phyloP scores from a whole-genome alignment of 2,113 vertebrate genomes.

The Pyxicephalus adspersus region DNA sequence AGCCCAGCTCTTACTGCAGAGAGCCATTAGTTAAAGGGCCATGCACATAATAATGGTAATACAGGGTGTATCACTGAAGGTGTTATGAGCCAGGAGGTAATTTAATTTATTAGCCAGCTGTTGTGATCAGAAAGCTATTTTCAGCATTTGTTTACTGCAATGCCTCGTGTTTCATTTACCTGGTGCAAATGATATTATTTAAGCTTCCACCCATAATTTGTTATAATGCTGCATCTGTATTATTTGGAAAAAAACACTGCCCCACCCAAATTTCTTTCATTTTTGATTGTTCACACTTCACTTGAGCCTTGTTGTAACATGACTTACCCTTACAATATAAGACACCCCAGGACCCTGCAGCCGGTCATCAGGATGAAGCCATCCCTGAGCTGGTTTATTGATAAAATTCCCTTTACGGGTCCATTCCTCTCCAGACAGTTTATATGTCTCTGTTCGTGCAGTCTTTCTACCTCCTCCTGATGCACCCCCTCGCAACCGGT shows the following conservation, averaged over 20 bases:
- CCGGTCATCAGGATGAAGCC: conserved; percentile 90
- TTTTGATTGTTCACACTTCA: neutral
- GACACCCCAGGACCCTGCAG: conserved; percentile 87
- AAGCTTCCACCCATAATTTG: neutral
- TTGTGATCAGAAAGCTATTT: neutral
- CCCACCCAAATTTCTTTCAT: conserved; percentile 3
- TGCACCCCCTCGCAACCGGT: conserved; percentile 69
- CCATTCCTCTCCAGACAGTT: conserved; percentile 80
- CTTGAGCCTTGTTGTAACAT: neutral
- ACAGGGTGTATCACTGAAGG: conserved; percentile 25
- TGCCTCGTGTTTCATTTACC: neutral
- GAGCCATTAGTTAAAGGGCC: conserved; percentile 21
- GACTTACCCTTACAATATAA: conserved; percentile 93
- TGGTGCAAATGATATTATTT: neutral
- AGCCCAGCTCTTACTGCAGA: neutral
- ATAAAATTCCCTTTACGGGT: conserved; percentile 89
- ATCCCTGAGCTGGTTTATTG: conserved; percentile 94
- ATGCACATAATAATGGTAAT: neutral
- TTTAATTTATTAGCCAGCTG: neutral
- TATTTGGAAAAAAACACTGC: neutral
- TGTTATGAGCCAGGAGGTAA: conserved; percentile 4
- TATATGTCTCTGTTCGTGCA: conserved; percentile 75
- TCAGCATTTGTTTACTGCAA: neutral
- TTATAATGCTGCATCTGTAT: neutral
- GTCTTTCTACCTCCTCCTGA: conserved; percentile 68